Evolutionary conservation across 2,888 invertebrate genomes (phyloP), one percentile per base, ranked within the genome.

Genomic region (Reticulitermes lucifugus): DNA sequence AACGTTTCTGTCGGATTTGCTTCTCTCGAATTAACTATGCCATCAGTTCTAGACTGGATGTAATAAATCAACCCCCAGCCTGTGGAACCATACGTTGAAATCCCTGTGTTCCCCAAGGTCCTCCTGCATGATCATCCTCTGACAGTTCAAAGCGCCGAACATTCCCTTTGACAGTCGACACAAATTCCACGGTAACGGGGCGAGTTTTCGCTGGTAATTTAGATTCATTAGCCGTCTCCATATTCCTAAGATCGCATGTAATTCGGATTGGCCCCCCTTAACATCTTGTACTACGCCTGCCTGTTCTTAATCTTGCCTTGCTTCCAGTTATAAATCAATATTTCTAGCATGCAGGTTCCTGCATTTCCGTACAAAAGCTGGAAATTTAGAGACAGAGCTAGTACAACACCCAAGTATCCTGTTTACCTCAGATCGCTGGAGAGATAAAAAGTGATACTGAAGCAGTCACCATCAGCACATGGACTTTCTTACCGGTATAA

Each of bases 141-240:
- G 65, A 65, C 65, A 77, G 79, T 51, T 79, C 55, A 79, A 79
- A 79, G 79, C 55, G 51, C 79, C 25, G 25, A 51, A n/a, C 46
- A 84, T 79, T 84, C 55, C 70, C 84, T 84, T 80, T 84, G 84
- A 84, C 79, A 71, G 79, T 29, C 46, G 70, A 60, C 84, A 84
- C 84, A 80, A 79, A 84, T 84, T 70, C 65, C 65, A 73, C 25
- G 65, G 65, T 7, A 14, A n/a, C n/a, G 10, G 25, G 65, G 65
- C 55, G 65, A 25, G 25, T 25, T 9, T 21, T 79, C n/a, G 55
- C 80, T 65, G 65, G 70, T 84, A 84, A 84, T 84, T 79, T 80
- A 46, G 80, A 70, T 71, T 83, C 73, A 83, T 83, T 71, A 83
- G 79, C 55, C 21, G 51, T 29, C 51, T 51, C 79, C 79, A 79